Evolutionary conservation across 2,888 invertebrate species (phyloP), one percentile per base, ranked within the genome.

Genomic region (Xestia c-nigrum): DNA sequence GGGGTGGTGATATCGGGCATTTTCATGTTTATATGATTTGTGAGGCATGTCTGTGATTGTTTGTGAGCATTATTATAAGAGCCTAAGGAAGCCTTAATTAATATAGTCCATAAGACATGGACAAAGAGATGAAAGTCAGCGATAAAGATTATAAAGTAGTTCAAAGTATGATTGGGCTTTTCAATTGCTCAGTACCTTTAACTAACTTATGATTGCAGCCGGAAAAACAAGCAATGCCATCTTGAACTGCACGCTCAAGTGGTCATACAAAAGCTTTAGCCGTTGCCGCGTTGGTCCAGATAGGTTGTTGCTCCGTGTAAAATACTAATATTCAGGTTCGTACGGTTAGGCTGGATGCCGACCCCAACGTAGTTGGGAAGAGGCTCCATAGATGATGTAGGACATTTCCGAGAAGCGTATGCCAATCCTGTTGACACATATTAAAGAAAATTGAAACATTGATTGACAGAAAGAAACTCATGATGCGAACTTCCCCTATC

Each of bases 1-100:
- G 14, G 61, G 67, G 59, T 66, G 31, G 61, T 74, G 65, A 16
- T 52, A 67, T 52, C 46, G 66, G 46, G 5, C 46, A 72, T 75
- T 74, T 38, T 38, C 1, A 38, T 65, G 57, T 79, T 80, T 24
- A 0, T 24, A 4, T 9, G 6, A 6, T 19, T 19, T n/a, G 2
- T 31, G n/a, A 24, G 7, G 10, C 6, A 67, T 63, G 7, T 59
- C 43, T 43, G 40, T 21, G 5, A 67, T 38, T 16, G 69, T 61
- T 12, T 71, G 46, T 43, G n/a, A 5, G 2, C 0, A 47, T 5
- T n/a, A 6, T 57, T 12, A 21, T 40, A 40, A 7, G 10, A 7
- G 16, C 0, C 14, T 40, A 5, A 12, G 21, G n/a, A 43, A 3
- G 40, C 7, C n/a, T 14, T 64, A 14, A 64, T 43, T 43, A 43